phyloP scores from a whole-genome alignment of 2,888 invertebrate genomes.

The Caprella mutica region DNA sequence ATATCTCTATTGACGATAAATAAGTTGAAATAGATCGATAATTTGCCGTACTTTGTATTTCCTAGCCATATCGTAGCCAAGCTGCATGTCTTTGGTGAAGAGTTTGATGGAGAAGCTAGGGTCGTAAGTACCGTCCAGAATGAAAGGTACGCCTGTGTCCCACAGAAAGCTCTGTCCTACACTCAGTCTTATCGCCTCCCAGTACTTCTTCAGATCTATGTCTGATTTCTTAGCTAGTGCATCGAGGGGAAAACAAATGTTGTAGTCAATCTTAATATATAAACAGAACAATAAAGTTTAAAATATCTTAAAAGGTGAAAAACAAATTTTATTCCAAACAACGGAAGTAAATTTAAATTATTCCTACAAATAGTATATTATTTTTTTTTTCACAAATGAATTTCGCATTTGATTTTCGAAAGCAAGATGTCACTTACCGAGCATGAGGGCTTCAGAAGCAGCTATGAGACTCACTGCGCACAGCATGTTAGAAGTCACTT shows the following conservation, averaged over 20 bases:
- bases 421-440: constrained; percentile 17
- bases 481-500: constrained; percentile 34
- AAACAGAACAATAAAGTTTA: neutral
- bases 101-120: constrained; percentile 30
- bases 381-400: neutral
- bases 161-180: constrained; percentile 30
- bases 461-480: constrained; percentile 27
- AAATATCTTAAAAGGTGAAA: neutral
- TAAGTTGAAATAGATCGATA: too few relatives aligned
- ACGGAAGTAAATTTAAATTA: neutral
- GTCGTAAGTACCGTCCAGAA: constrained; percentile 29
- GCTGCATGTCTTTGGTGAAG: constrained; percentile 30
- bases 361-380: neutral
- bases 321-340: neutral
- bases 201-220: constrained; percentile 30
- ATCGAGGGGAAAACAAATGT: too few relatives aligned
- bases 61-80: constrained; percentile 33
- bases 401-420: neutral
- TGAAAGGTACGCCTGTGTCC: constrained; percentile 30
- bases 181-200: constrained; percentile 28
- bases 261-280: neutral
- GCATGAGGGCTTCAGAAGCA: constrained; percentile 27
- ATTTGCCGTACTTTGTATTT: constrained; percentile 18
- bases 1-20: too few relatives aligned
- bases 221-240: constrained; percentile 28